Conservation (phyloP, 2,797 vertebrate species). For the Labeo calbasu region DNA sequence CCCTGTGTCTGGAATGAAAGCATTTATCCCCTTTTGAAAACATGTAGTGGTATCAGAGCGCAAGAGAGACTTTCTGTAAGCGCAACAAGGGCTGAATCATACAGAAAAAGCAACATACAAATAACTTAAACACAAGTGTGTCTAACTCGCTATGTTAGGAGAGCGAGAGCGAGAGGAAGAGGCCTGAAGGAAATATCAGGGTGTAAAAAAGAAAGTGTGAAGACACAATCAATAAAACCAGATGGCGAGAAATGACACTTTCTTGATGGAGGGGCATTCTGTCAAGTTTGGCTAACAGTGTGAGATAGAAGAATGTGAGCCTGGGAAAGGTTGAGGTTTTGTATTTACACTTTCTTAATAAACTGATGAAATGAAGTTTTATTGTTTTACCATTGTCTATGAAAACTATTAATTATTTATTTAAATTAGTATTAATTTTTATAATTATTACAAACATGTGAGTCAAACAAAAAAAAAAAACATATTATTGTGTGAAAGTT, state of each 20-base stretch:
- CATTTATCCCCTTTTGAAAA: slow-evolving; percentile 64
- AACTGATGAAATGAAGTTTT: background rate
- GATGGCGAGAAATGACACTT: slow-evolving; percentile 41
- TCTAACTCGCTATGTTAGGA: slow-evolving; percentile 17
- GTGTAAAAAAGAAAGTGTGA: slow-evolving; percentile 53
- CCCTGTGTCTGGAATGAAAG: slow-evolving; percentile 64
- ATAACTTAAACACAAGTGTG: slow-evolving; percentile 34
- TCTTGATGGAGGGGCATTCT: slow-evolving; percentile 34
- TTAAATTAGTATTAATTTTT: background rate
- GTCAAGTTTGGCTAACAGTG: slow-evolving; percentile 32
- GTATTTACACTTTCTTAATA: background rate
- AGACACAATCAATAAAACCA: slow-evolving; percentile 45
- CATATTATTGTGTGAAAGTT: background rate
- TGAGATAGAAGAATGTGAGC: slow-evolving; percentile 41
- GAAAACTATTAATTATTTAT: background rate
- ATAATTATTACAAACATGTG: background rate
- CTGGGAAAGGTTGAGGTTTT: slow-evolving; percentile 2
- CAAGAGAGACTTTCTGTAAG: slow-evolving; percentile 24
- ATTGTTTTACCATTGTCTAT: background rate
- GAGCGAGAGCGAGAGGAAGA: slow-evolving; percentile 26
- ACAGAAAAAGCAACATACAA: background rate
- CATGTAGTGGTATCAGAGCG: slow-evolving; percentile 45
- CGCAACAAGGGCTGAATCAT: slow-evolving; percentile 9
- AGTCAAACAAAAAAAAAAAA: background rate
- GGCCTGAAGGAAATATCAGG: slow-evolving; percentile 30